phyloP scores from a whole-genome alignment of 2,113 vertebrate species.

The Caranx melampygus region DNA sequence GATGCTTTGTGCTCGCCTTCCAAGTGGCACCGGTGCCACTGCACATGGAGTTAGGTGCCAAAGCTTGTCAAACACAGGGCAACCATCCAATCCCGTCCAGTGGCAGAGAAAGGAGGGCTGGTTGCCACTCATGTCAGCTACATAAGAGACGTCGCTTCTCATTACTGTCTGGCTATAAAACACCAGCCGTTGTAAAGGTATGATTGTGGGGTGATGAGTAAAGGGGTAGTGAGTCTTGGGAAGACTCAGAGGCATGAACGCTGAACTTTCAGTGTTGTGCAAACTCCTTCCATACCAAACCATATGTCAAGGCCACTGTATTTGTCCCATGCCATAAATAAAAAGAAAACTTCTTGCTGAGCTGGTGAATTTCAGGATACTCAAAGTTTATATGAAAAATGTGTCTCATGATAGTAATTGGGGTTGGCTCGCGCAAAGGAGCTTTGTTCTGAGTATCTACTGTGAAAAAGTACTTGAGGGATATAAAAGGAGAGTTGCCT shows the following conservation, averaged over 20 bases:
- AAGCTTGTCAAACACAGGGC: conserved; percentile 70
- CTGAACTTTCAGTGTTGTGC: conserved; percentile 48
- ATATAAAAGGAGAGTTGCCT: conserved; percentile 44
- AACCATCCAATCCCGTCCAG: conserved; percentile 62
- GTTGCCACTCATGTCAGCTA: conserved; percentile 49
- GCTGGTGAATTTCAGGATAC: conserved; percentile 38
- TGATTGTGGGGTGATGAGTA: conserved; percentile 1
- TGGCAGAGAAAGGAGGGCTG: conserved; percentile 25
- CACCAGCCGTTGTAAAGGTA: conserved; percentile 17
- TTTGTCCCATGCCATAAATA: conserved; percentile 52
- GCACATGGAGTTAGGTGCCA: conserved; percentile 51
- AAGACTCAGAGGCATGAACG: background rate
- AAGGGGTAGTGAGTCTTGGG: conserved; percentile 17
- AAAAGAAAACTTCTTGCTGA: conserved; percentile 60
- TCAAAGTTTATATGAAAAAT: conserved; percentile 72
- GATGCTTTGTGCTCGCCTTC: conserved; percentile 26
- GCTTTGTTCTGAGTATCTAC: conserved; percentile 64
- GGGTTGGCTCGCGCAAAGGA: conserved; percentile 50
- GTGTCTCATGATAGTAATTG: conserved; percentile 67
- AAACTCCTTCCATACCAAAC: conserved; percentile 39
- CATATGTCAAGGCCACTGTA: conserved; percentile 37
- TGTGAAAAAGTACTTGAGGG: conserved; percentile 64
- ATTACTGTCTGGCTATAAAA: conserved; percentile 41
- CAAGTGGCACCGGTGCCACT: conserved; percentile 56
- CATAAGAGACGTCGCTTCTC: conserved; percentile 10